phyloP scores from a whole-genome alignment of 1,140 invertebrate species.

The Sitobion miscanthi region DNA sequence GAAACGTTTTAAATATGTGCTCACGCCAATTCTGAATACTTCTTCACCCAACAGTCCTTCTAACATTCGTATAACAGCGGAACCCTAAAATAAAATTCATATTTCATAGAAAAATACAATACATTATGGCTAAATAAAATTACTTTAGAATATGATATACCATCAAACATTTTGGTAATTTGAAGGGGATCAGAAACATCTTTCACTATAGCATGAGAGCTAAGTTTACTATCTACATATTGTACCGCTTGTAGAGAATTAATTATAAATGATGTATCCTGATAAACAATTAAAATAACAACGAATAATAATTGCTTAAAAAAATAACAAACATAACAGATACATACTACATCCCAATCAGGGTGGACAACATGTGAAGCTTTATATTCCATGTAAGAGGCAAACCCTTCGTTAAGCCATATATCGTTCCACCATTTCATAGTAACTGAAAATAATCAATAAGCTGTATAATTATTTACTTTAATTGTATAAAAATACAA shows the following conservation, averaged over 20 bases:
- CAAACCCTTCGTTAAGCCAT: slow-evolving; percentile 93
- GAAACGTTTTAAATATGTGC: slow-evolving; percentile 75
- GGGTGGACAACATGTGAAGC: slow-evolving; percentile 74
- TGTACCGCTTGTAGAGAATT: slow-evolving; percentile 73
- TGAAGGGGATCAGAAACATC: slow-evolving; percentile 81
- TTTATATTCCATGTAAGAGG: slow-evolving; percentile 84
- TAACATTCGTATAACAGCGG: slow-evolving; percentile 89
- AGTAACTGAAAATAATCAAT: slow-evolving; percentile 69
- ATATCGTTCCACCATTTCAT: slow-evolving; percentile 93
- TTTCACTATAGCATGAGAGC: slow-evolving; percentile 87
- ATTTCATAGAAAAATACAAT: not conserved
- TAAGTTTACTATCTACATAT: slow-evolving; percentile 77
- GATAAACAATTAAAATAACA: slow-evolving; percentile 42
- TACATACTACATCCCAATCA: slow-evolving; percentile 82
- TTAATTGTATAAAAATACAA: not conserved
- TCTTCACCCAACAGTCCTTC: slow-evolving; percentile 80
- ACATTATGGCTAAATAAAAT: not conserved
- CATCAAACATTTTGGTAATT: slow-evolving; percentile 91
- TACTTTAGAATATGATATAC: slow-evolving; percentile 92
- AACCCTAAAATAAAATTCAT: slow-evolving; percentile 69
- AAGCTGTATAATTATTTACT: too few species aligned
- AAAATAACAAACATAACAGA: not conserved
- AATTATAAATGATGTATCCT: slow-evolving; percentile 57
- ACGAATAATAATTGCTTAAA: not conserved
- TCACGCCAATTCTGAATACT: slow-evolving; percentile 76